Evolutionary conservation across 2,797 vertebrate genomes (phyloP).

Genomic region (Eulemur albifrons): DNA sequence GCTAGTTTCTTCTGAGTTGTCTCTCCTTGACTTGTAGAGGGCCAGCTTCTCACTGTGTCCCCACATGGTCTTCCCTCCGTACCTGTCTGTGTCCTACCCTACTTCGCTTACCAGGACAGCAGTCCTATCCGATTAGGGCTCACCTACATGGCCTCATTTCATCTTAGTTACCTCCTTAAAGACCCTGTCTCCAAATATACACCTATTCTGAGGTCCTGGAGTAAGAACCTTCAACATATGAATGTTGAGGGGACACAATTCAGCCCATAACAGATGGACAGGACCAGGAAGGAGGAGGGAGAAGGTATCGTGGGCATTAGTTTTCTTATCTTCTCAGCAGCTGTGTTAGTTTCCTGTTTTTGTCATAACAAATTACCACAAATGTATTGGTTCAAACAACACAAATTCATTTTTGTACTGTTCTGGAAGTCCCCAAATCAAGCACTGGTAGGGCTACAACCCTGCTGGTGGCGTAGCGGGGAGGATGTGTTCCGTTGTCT

Average conservation of each 20-base stretch:
- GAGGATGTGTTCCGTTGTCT: too few species aligned
- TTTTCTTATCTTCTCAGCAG: not conserved
- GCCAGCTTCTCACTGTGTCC: not conserved
- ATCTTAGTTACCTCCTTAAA: not conserved
- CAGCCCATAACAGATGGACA: not conserved
- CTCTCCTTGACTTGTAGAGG: not conserved
- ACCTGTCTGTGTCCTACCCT: not conserved
- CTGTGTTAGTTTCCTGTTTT: not conserved
- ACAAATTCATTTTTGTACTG: not conserved
- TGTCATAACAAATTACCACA: not conserved
- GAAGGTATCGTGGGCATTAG: rapidly evolving
- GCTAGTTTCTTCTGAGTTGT: not conserved
- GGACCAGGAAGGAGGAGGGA: not conserved
- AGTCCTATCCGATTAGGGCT: not conserved
- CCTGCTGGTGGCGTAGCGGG: not conserved
- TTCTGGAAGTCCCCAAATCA: not conserved
- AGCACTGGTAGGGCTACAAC: not conserved
- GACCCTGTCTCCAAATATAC: not conserved
- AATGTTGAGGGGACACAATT: not conserved
- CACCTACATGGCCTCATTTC: not conserved
- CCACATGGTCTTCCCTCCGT: not conserved
- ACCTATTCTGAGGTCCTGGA: not conserved
- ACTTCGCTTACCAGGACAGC: not conserved
- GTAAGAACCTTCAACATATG: not conserved
- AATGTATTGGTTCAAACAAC: not conserved